phyloP scores from a whole-genome alignment of 2,888 invertebrate genomes.

The Hirtodrosophila trivittata region DNA sequence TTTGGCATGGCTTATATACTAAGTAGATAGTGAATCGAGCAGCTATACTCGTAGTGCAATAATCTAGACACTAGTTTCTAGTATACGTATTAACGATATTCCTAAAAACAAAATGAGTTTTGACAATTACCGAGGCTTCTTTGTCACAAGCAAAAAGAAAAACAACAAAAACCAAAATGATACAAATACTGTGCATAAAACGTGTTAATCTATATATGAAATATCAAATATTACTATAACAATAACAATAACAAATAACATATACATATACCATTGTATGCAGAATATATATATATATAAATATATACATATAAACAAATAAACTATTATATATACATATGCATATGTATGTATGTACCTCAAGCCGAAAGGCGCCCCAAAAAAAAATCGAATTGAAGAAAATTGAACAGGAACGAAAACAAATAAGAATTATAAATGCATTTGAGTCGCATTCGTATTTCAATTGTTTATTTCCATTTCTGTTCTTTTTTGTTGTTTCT shows the following conservation, averaged over 20 bases:
- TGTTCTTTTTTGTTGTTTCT: conserved; percentile 3
- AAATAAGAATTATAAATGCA: conserved; percentile 55
- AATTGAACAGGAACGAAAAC: not conserved
- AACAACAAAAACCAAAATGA: conserved; percentile 7
- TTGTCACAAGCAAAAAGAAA: conserved; percentile 47
- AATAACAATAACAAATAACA: conserved; percentile 18
- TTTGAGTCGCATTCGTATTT: conserved; percentile 61
- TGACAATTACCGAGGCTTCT: conserved; percentile 19
- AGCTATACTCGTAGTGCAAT: conserved; percentile 62
- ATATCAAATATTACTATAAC: conserved; percentile 27
- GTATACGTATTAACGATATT: conserved; percentile 12
- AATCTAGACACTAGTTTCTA: conserved; percentile 41
- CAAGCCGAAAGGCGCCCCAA: conserved; percentile 47
- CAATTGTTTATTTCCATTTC: conserved; percentile 22
- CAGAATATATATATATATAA: conserved; percentile 18
- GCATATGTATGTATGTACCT: conserved; percentile 40
- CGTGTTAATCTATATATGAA: conserved; percentile 22
- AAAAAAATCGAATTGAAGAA: not conserved
- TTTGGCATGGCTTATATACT: conserved; percentile 44
- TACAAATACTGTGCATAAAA: conserved; percentile 68
- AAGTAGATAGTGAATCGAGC: conserved; percentile 42
- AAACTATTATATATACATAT: conserved; percentile 8
- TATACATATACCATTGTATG: conserved; percentile 23
- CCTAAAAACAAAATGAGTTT: conserved; percentile 23
- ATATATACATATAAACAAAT: conserved; percentile 32